Percentiles rank a stretch among this genome's conserved stretches.
Conservation (phyloP, 2,888 invertebrate species). For the Hirtodrosophila histrioides region DNA sequence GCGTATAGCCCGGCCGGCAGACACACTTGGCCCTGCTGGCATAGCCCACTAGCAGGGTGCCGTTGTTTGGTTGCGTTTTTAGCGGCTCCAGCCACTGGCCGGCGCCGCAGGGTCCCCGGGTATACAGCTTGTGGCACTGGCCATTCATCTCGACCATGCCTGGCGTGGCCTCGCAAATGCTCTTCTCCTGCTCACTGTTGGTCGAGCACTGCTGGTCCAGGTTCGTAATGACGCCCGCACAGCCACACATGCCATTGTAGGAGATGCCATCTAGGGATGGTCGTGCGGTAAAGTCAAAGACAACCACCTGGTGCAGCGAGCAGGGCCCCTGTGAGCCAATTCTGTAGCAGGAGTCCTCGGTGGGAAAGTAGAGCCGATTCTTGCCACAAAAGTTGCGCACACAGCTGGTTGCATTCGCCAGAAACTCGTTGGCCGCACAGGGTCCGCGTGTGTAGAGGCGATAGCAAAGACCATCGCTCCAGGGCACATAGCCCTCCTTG, state of each 20-base stretch:
- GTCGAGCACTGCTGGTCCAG: constrained; percentile 82
- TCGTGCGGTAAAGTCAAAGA: constrained; percentile 91
- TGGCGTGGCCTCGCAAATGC: constrained; percentile 86
- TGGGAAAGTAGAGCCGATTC: constrained; percentile 91
- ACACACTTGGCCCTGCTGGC: constrained; percentile 87
- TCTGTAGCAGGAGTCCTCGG: constrained; percentile 90
- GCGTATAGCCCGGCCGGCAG: constrained; percentile 88
- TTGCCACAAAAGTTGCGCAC: constrained; percentile 89
- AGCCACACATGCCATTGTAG: constrained; percentile 92
- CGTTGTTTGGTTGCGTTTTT: constrained; percentile 79
- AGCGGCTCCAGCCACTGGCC: constrained; percentile 89
- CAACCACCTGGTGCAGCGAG: constrained; percentile 88
- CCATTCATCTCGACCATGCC: constrained; percentile 88
- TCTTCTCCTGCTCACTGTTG: constrained; percentile 64
- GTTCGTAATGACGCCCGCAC: constrained; percentile 85
- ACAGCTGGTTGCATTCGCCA: constrained; percentile 89
- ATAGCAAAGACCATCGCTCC: constrained; percentile 90
- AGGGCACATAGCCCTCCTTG: constrained; percentile 88
- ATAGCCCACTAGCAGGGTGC: constrained; percentile 39
- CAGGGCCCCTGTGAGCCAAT: constrained; percentile 92
- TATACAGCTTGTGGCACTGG: constrained; percentile 91
- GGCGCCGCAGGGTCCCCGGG: constrained; percentile 90
- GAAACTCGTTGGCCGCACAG: constrained; percentile 88
- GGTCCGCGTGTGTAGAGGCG: constrained; percentile 92
- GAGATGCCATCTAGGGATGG: constrained; percentile 92